These are phyloP conservation scores for Meteorus colon DNA, from an alignment of 2,888 invertebrate species.

Conservation along the genomic window DNA sequence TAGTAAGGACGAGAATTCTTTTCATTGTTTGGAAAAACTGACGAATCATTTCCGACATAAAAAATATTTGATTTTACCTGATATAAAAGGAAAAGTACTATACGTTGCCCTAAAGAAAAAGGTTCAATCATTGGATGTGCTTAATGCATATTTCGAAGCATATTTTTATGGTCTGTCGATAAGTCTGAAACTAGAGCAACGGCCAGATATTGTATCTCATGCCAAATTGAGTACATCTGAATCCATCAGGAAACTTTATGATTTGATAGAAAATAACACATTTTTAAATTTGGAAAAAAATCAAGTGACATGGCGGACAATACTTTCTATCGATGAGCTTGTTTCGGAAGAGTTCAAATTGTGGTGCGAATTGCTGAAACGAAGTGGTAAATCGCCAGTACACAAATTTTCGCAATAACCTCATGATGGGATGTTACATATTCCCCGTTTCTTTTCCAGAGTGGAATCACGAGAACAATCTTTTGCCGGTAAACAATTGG, in stretches of 20 bases:
- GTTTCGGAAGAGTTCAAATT: conserved; percentile 61
- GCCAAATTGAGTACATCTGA: neutral
- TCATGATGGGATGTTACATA: neutral
- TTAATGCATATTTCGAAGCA: conserved; percentile 83
- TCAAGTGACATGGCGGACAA: conserved; percentile 52
- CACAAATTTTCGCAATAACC: neutral
- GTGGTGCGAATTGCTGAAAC: conserved; percentile 59
- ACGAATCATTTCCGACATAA: conserved; percentile 73
- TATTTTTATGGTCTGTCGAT: conserved; percentile 75
- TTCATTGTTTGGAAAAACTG: conserved; percentile 71
- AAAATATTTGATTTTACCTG: conserved; percentile 77
- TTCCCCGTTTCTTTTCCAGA: conserved; percentile 71
- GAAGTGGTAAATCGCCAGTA: conserved; percentile 55
- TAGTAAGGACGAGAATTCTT: conserved; percentile 53
- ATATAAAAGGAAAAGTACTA: conserved; percentile 74
- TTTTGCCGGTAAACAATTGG: conserved; percentile 78
- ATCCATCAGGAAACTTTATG: conserved; percentile 16
- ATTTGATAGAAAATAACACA: neutral
- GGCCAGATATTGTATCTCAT: neutral
- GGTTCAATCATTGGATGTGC: conserved; percentile 75
- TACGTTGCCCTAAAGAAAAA: conserved; percentile 76
- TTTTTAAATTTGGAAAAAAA: neutral
- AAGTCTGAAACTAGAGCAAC: conserved; percentile 64
- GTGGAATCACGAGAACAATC: conserved; percentile 77
- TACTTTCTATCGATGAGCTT: conserved; percentile 57